Percentiles rank a stretch among this genome's conserved stretches.
Conservation (phyloP, 2,888 invertebrate genomes). For the Folsomia manolachei region DNA sequence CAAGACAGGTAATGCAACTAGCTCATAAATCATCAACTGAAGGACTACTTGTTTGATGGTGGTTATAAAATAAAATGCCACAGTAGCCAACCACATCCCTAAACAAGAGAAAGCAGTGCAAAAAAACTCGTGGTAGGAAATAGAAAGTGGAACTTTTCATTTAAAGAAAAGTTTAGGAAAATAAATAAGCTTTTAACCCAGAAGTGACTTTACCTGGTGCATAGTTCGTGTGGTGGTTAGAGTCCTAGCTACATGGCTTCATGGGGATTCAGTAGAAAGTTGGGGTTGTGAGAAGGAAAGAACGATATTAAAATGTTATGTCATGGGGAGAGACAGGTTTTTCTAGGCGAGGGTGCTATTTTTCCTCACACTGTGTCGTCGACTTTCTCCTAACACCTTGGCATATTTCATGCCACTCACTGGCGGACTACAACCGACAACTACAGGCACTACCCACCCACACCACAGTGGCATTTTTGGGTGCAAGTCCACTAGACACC, state of each 20-base stretch:
- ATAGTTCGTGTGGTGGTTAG: too few relatives aligned
- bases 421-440: neutral
- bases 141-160: conserved; percentile 1
- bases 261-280: neutral
- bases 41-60: neutral
- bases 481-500: too few relatives aligned
- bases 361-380: neutral
- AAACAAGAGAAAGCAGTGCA: neutral
- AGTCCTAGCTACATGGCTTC: neutral
- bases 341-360: neutral
- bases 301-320: neutral
- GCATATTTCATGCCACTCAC: neutral
- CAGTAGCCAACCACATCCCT: neutral
- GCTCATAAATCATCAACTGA: neutral
- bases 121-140: neutral
- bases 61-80: neutral
- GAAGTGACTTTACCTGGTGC: neutral
- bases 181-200: neutral
- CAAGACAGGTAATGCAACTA: neutral
- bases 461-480: too few relatives aligned
- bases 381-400: neutral
- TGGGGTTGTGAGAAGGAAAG: too few relatives aligned
- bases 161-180: conserved; percentile 4
- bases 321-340: neutral
- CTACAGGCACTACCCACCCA: too few relatives aligned